Evolutionary conservation across 1,140 invertebrate species (phyloP).

Genomic region (Nasonia giraulti): DNA sequence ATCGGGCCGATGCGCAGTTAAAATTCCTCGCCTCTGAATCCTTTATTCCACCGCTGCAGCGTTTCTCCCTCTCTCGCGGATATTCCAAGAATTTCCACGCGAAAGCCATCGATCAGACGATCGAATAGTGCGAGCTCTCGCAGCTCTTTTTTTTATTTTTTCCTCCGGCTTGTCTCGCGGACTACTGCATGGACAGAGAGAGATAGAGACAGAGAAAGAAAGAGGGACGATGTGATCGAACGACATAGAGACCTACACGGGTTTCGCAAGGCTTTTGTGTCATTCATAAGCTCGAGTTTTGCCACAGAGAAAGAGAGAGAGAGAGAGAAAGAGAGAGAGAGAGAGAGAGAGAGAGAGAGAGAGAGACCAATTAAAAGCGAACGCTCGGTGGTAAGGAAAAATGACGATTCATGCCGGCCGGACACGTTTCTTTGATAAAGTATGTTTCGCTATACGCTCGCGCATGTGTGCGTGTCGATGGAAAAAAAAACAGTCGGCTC

Average conservation of each 20-base stretch:
- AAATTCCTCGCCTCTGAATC: conserved; percentile 21
- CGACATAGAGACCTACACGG: conserved; percentile 17
- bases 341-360: not conserved
- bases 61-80: not conserved
- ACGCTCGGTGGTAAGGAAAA: conserved; percentile 10
- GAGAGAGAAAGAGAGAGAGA: not conserved
- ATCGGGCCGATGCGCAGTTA: conserved; percentile 8
- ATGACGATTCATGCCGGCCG: conserved; percentile 24
- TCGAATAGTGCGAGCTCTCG: not conserved
- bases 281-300: conserved; percentile 18
- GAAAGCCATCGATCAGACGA: conserved; percentile 29
- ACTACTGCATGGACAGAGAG: not conserved
- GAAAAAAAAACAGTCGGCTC: conserved; percentile 4
- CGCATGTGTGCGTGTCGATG: not conserved
- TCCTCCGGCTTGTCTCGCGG: not conserved
- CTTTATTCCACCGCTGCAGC: not conserved
- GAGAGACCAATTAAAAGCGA: conserved; percentile 30
- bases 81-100: conserved; percentile 1
- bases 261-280: conserved; percentile 30
- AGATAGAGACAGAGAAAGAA: not conserved
- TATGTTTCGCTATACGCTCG: not conserved
- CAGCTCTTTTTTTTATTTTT: not conserved
- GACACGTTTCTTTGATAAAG: conserved; percentile 8
- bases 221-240: not conserved
- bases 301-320: not conserved